A percentile compares a stretch with the other conserved stretches of the same genome.
phyloP scores from a whole-genome alignment of 2,113 vertebrate species.

The Rousettus leschenaultii region DNA sequence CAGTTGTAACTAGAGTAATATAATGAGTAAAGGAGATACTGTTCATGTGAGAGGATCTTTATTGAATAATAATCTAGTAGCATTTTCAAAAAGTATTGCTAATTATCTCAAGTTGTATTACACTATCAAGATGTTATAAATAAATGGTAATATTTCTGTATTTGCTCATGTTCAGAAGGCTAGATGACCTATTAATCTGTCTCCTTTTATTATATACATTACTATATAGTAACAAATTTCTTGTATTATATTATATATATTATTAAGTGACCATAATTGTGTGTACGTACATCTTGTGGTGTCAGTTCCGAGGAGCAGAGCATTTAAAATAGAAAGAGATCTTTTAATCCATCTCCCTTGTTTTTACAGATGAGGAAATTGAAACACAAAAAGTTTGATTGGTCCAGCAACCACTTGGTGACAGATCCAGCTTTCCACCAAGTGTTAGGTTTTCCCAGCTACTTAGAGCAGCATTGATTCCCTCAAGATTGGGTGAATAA shows the following conservation, averaged over 20 bases:
- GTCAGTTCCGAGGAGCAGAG: background rate
- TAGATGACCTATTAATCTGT: background rate
- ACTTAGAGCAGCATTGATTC: background rate
- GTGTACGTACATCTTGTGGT: background rate
- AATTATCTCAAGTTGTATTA: background rate
- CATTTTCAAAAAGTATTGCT: background rate
- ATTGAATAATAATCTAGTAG: background rate
- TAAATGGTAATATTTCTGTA: background rate
- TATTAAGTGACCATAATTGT: background rate
- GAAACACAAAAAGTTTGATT: background rate
- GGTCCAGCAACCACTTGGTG: background rate
- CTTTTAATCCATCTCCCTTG: constrained; percentile 1
- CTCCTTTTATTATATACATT: background rate
- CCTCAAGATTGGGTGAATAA: background rate
- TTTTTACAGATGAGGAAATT: constrained; percentile 28
- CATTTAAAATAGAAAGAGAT: background rate
- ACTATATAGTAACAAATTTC: background rate
- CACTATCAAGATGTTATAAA: background rate
- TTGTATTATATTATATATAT: background rate
- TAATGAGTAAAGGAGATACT: background rate
- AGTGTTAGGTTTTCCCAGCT: background rate
- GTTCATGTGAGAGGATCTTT: background rate
- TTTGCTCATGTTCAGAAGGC: background rate
- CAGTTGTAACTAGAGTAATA: background rate
- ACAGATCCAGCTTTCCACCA: background rate